Evolutionary conservation across 2,888 invertebrate genomes (phyloP), one percentile per base, ranked within the genome.

Genomic region (Brachypalpus laphriformis): DNA sequence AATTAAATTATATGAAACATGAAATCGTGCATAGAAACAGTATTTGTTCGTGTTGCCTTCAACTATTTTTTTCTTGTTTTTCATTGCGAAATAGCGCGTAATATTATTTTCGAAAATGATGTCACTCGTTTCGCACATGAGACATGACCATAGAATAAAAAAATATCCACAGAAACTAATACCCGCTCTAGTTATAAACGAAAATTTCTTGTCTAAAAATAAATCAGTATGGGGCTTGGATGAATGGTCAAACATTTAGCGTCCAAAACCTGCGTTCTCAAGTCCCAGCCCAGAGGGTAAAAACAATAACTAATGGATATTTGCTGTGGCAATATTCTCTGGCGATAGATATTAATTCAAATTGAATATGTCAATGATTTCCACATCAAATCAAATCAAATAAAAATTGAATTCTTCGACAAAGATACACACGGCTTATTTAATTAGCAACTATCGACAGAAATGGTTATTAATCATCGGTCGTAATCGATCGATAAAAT

Each of bases 141-240:
- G n/a, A 59, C 59, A 61, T 37, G 51, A 14, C 66, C 51, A 40
- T 37, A 16, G 25, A 49, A 25, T 37, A 14, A 70, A 66, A 66
- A 45, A 42, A 22, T 37, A 20, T 31, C 11, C 11, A 18, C 34
- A 37, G n/a, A 28, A 63, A 63, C 28, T 56, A 56, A 56, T 56
- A 45, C 70, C 31, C 56, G 70, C 70, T 70, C 70, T 70, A 70
- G 70, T 70, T 57, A 56, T 70, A 70, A 70, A 45, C 45, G 9
- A 56, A 56, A 54, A 68, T 56, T 40, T 11, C 2, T n/a, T 31
- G 9, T 56, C 70, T 70, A 70, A 56, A 57, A 70, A 70, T 70
- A 70, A 20, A 31, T 31, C 42, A 18, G 20, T 34, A 16, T 11
- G n/a, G 31, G 42, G 20, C 2, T 14, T 61, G 63, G n/a, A n/a